Base-by-base conservation (phyloP, 2,113 vertebrate species). In the Pseudorhombus dupliciocellatus region DNA sequence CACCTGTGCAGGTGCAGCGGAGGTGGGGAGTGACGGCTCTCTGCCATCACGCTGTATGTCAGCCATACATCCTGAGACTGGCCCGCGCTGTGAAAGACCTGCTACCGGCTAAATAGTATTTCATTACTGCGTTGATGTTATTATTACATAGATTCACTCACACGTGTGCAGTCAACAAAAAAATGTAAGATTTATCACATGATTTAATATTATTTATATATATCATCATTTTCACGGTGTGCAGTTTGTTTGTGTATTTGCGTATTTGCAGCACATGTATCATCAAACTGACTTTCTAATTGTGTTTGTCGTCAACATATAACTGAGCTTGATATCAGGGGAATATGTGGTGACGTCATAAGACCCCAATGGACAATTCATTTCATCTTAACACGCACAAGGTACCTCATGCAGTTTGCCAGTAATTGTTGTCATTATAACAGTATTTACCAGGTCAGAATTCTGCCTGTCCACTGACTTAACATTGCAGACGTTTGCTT, bases 1-100 rank as follows among this genome's bases (percentile, higher is more conserved):
- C 85, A 78, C 70, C 80, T 83, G 74, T 44, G 64, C 69, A 24
- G 59, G 58, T 58, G 31, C 46, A 54, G 34, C 46, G 62, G 70
- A 73, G 59, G 69, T 15, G 18, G 69, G 24, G 26, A 58, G 34
- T 34, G 37, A 77, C 64, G 50, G 71, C 73, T 44, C 55, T 79
- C 62, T 51, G 54, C 34, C 52, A 37, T n/a, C 9, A 51, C 26
- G 48, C 56, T 55, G 9, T 34, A 12, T 74, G 65, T 73, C 79
- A 70, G 50, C 72, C 42, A 44, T 15, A 53, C 66, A 46, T 64
- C 40, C 56, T 53, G 24, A 62, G 4, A 37, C 6, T 20, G 30
- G 51, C 18, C 60, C 14, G 26, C 24, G 30, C 52, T 62, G 26
- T 59, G 18, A 46, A 46, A 34, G 24, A 24, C 21, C 50, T 50